Conservation (phyloP, 2,797 vertebrate genomes). For the Alectoris magna region DNA sequence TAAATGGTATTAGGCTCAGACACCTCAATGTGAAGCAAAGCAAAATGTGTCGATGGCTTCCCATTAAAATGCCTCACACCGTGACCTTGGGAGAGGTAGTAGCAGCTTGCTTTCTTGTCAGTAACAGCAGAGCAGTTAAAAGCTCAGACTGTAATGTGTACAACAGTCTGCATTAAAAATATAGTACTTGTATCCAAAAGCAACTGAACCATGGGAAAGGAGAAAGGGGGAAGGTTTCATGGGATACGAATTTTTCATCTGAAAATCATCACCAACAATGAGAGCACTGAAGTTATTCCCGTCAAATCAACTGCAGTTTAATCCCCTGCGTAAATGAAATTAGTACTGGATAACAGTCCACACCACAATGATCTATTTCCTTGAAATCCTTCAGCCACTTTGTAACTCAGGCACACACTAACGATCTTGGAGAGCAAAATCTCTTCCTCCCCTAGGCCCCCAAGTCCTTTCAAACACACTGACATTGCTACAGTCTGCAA, state of each 20-base stretch:
- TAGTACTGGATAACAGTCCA: not conserved
- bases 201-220: not conserved
- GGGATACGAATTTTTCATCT: not conserved
- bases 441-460: not conserved
- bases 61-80: slow-evolving; percentile 18
- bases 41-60: slow-evolving; percentile 5
- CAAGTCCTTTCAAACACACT: not conserved
- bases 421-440: not conserved
- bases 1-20: not conserved
- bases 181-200: not conserved
- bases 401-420: not conserved
- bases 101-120: slow-evolving; percentile 33
- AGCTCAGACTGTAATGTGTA: not conserved
- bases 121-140: slow-evolving; percentile 14
- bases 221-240: not conserved
- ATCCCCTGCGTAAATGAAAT: not conserved
- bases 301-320: not conserved
- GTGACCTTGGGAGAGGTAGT: not conserved
- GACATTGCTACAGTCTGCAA: not conserved
- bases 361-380: not conserved
- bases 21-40: not conserved
- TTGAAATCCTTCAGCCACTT: not conserved
- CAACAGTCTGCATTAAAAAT: slow-evolving; percentile 12
- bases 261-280: not conserved
- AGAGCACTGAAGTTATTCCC: not conserved